phyloP scores from a whole-genome alignment of 1,140 invertebrate species.

The Calliphora vicina region DNA sequence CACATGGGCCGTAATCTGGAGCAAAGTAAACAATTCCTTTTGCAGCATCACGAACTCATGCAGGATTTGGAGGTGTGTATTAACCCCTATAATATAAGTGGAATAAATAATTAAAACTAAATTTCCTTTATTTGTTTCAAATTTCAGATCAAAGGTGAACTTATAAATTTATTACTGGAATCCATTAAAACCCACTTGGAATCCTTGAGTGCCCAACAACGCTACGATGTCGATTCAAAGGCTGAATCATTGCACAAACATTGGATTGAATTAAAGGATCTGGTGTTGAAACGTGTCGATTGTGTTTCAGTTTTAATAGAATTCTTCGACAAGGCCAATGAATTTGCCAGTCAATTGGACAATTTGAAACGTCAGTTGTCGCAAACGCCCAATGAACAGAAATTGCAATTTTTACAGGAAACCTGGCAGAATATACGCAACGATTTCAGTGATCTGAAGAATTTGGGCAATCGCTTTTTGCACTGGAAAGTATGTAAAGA shows the following conservation, averaged over 20 bases:
- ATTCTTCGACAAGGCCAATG: constrained; percentile 76
- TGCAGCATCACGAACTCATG: constrained; percentile 77
- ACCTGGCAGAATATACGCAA: constrained; percentile 71
- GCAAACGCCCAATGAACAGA: constrained; percentile 65
- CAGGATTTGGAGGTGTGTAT: constrained; percentile 75
- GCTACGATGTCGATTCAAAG: constrained; percentile 71
- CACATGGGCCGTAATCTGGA: constrained; percentile 77
- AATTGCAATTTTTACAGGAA: constrained; percentile 67
- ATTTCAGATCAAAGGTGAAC: constrained; percentile 71
- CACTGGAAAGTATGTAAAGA: constrained; percentile 63
- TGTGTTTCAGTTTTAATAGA: constrained; percentile 74
- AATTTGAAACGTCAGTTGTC: constrained; percentile 70
- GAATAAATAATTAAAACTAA: not conserved
- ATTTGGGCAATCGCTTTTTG: constrained; percentile 74
- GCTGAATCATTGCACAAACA: constrained; percentile 70
- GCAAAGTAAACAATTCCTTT: constrained; percentile 78
- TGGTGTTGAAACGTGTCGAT: constrained; percentile 72
- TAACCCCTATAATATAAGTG: not conserved
- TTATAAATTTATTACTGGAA: constrained; percentile 71
- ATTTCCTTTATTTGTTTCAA: constrained; percentile 45
- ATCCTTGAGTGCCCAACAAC: constrained; percentile 72
- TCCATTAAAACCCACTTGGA: constrained; percentile 74
- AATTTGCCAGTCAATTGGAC: constrained; percentile 74
- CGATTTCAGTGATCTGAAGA: constrained; percentile 69
- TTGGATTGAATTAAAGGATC: constrained; percentile 72